Conservation (phyloP, 2,797 vertebrate genomes). For the Danio choprae region DNA sequence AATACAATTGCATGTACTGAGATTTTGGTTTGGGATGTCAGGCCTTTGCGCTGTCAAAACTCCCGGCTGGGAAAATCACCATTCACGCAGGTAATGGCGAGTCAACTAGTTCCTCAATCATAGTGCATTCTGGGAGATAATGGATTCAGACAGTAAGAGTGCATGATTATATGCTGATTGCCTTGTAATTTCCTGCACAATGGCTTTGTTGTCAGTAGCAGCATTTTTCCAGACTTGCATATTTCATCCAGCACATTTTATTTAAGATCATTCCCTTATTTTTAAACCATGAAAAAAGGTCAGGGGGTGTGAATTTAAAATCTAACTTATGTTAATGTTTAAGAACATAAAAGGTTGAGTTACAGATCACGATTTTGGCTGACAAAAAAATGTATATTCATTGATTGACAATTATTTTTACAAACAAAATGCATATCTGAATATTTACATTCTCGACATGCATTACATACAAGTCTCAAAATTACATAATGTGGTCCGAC, state of each 20-base stretch:
- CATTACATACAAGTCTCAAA: no score
- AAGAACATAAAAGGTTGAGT: background rate
- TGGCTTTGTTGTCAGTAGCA: constrained; percentile 20
- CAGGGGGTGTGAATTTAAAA: background rate
- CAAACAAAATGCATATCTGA: no score
- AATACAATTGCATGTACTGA: background rate
- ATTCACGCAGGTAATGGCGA: background rate
- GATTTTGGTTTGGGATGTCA: background rate
- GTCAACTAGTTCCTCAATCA: background rate
- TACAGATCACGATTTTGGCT: no score
- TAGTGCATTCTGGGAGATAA: constrained; percentile 15
- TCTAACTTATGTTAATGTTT: background rate
- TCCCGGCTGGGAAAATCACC: constrained; percentile 7
- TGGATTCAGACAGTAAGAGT: background rate
- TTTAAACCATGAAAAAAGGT: background rate
- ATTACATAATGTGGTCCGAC: no score
- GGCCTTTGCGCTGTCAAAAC: background rate
- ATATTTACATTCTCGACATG: no score
- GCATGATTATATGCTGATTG: constrained; percentile 21
- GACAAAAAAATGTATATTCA: no score
- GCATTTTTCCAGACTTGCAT: background rate
- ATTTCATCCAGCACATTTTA: background rate
- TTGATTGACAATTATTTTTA: background rate
- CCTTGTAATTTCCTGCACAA: background rate
- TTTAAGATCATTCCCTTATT: background rate